Evolutionary conservation across 2,888 invertebrate genomes (phyloP), one percentile per base, ranked within the genome.

Genomic region (Miltochrista miniata): DNA sequence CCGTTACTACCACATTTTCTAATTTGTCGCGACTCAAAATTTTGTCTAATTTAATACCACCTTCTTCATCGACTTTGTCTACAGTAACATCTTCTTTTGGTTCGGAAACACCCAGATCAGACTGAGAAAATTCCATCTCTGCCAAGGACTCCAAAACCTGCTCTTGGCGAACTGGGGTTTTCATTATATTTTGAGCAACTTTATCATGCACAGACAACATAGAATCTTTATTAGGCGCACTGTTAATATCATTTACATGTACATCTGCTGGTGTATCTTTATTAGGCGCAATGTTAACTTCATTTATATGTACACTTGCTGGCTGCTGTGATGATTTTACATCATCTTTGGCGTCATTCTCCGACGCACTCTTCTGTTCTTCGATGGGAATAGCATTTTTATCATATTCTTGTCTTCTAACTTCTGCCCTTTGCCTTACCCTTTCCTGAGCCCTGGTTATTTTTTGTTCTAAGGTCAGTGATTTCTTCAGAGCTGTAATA

Each of bases 391-490:
- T 30, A 24, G 63, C 35, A 14, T 70, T 59, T 34, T 57, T 59
- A 48, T 79, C 64, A 55, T 63, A 74, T 37, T 59, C 68, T 52
- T 64, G 56, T 44, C 64, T 67, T 12, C 76, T 70, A 47, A 74
- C 64, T 61, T 76, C 71, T 36, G 84, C 81, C 64, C 78, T 76
- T 64, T 81, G 68, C 46, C 70, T 72, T 24, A 88, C 64, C 59
- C 76, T 85, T 56, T 79, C 69, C 74, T 83, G 87, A 9, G 82
- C 87, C 40, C 46, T 74, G n/a, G 60, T 54, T 38, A 90, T 82
- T 74, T 84, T 90, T 65, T 86, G 65, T 50, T 86, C 77, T 51
- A 90, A 62, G 1, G 79, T 69, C 40, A 80, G 45, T 7, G 42
- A 11, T 56, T 70, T 76, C 49, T 68, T 74, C 18, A 48, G 45